Conservation (phyloP, 2,797 vertebrate species). For the Spinibarbus caldwelli region DNA sequence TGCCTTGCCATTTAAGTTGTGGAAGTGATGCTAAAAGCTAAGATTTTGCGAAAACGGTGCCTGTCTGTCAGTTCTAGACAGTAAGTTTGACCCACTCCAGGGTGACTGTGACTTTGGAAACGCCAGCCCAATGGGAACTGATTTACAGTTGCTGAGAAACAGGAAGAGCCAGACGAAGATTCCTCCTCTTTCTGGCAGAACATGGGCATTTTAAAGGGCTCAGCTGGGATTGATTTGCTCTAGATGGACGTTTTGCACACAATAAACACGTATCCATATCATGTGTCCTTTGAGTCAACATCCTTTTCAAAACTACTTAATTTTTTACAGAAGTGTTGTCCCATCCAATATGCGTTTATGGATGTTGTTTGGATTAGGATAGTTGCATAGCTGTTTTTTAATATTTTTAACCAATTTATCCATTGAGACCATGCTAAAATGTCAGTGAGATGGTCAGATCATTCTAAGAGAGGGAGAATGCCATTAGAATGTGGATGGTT, state of each 20-base stretch:
- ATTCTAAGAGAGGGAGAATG: background rate
- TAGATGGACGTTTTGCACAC: background rate
- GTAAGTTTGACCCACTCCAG: background rate
- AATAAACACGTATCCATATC: background rate
- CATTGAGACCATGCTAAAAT: slow-evolving; percentile 2
- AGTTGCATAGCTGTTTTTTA: background rate
- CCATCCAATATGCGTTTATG: background rate
- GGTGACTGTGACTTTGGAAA: background rate
- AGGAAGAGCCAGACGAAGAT: background rate
- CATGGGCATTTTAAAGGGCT: background rate
- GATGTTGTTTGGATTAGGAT: background rate
- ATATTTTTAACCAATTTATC: background rate
- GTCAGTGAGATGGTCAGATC: no score
- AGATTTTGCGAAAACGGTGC: background rate
- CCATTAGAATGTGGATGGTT: background rate
- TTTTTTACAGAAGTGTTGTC: background rate
- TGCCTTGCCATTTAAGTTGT: background rate
- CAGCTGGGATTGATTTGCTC: slow-evolving; percentile 43
- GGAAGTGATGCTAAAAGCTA: background rate
- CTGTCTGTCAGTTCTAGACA: background rate
- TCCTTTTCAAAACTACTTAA: background rate
- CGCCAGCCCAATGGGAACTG: background rate
- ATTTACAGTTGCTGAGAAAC: slow-evolving; percentile 1
- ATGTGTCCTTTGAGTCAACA: background rate
- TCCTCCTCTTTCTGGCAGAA: slow-evolving; percentile 1